Base-by-base conservation (phyloP, 2,888 invertebrate species). In the Luffia ferchaultella region DNA sequence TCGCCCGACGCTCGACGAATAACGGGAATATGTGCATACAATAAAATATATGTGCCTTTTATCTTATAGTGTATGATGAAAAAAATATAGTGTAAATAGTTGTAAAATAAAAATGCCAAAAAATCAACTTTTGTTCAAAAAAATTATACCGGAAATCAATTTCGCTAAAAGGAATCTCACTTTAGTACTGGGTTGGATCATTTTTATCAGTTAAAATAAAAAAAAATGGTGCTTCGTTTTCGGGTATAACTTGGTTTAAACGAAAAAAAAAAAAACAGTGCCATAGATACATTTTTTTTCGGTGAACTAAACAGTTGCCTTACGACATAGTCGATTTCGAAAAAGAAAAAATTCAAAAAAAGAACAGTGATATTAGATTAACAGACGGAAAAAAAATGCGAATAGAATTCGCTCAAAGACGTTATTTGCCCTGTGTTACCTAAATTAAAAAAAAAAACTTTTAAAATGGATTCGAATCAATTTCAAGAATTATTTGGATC, bases 31-130 rank as follows among this genome's bases (percentile, higher is more conserved):
- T n/a, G n/a, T n/a, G n/a, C n/a, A n/a, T n/a, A n/a, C n/a, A n/a
- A n/a, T n/a, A n/a, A n/a, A n/a, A n/a, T n/a, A n/a, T 30, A 30
- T 30, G 30, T 30, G 30, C 30, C 30, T 30, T 30, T 12, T 3
- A 30, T 30, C 3, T 3, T 30, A 12, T 30, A 7, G 3, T 30
- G 5, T 30, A 12, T 30, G 30, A 30, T 30, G 30, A 30, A 30
- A 30, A 30, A 30, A 30, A 7, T 30, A 30, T 7, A 30, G 30
- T 30, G 30, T 30, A 3, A 30, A 63, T 64, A 64, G 77, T 79
- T 82, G 76, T 80, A 80, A 80, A n/a, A n/a, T n/a, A n/a, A 83
- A 83, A 83, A 83, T 83, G 83, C 76, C 78, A 79, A 77, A 76
- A 72, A 76, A 79, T 63, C 72, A 72, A 68, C 68, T 75, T 57